Base-by-base conservation (phyloP, 2,888 invertebrate species). In the Drosophila neonasuta region DNA sequence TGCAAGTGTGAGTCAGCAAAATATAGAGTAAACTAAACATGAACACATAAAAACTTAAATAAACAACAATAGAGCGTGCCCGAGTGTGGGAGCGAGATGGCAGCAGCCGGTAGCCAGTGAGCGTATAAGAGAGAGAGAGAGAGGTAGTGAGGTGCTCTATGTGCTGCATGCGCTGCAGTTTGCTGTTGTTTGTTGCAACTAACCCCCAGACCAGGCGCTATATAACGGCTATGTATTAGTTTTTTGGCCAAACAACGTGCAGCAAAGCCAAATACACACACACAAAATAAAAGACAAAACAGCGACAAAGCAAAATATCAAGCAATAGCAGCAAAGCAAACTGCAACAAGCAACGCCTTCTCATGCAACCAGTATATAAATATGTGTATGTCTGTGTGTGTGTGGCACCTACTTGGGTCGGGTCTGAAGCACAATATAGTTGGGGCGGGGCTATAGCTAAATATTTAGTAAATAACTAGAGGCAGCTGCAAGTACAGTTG, bases 31-130 rank as follows among this genome's bases (percentile, higher is more conserved):
- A 84, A 80, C 83, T 84, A 84, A 84, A 86, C 81, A 83, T 78
- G 84, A 81, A 76, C 86, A 82, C 82, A 82, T 85, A 82, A 82
- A 81, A 86, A 86, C 84, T 84, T 84, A 84, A 84, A 86, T 84
- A 84, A 84, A 84, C 84, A 84, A 84, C 86, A 84, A 86, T 84
- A 84, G 84, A 51, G 71, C 49, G 61, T 51, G 51, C 42, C 36
- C 2, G 59, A 15, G 50, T 32, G 75, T 11, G 54, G 24, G 49
- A 62, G 50, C 45, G 48, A 48, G 54, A 32, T 41, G 46, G 69
- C 11, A 13, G 24, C 54, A 9, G 45, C 36, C n/a, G 13, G 30
- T 54, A 8, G 48, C 39, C 24, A 50, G 49, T 50, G 50, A 67
- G 68, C 34, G 77, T 9, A 11, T 3, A 13, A 39, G 3, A 13